These are phyloP conservation scores for Acanthosepion pharaonis DNA, from an alignment of 2,888 invertebrate species.

Conservation along the genomic window DNA sequence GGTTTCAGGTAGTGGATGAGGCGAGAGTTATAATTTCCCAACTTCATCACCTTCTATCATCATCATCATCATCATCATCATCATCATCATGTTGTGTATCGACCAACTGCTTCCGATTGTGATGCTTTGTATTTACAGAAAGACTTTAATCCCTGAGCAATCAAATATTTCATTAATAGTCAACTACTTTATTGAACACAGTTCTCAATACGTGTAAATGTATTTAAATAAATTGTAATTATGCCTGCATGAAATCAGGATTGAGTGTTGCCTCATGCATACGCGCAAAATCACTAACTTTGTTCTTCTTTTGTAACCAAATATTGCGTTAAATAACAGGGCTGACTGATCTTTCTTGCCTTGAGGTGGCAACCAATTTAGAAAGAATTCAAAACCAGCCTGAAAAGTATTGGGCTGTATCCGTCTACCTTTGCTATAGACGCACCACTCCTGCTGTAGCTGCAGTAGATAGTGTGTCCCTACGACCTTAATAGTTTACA, in stretches of 20 bases:
- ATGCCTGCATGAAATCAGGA: background rate
- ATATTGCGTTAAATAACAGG: too few relatives aligned
- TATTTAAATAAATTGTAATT: background rate
- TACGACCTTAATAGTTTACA: too few relatives aligned
- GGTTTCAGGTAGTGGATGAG: background rate
- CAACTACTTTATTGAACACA: background rate
- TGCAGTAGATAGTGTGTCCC: too few relatives aligned
- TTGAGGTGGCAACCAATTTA: too few relatives aligned
- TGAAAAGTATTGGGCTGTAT: too few relatives aligned
- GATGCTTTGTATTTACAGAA: background rate
- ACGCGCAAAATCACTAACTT: too few relatives aligned
- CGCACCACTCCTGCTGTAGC: too few relatives aligned
- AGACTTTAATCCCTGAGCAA: background rate
- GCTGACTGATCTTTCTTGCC: too few relatives aligned
- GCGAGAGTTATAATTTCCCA: background rate
- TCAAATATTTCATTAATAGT: background rate
- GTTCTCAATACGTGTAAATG: background rate
- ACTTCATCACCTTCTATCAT: background rate
- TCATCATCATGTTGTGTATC: background rate
- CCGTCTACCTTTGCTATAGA: too few relatives aligned
- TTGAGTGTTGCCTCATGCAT: background rate
- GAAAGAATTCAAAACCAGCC: too few relatives aligned
- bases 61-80: constrained; percentile 17
- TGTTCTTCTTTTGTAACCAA: too few relatives aligned
- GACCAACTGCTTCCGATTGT: background rate